Evolutionary conservation across 2,113 vertebrate genomes (phyloP).

Genomic region (Ictalurus furcatus): DNA sequence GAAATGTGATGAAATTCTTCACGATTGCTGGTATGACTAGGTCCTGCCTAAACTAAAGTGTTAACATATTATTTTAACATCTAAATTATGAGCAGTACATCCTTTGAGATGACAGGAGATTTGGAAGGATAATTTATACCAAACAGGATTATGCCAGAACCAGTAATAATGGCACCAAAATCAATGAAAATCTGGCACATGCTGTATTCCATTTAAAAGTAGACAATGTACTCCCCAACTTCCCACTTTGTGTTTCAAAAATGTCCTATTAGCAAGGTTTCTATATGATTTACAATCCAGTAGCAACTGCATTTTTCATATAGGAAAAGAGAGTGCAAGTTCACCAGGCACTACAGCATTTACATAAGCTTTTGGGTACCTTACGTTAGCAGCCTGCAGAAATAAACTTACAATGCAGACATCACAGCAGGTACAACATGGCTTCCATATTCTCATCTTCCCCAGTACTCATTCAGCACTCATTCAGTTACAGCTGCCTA

Average conservation of each 20-base stretch:
- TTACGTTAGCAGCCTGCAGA: constrained; percentile 15
- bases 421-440: not conserved
- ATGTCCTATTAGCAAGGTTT: not conserved
- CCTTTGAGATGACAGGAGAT: not conserved
- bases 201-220: constrained; percentile 4
- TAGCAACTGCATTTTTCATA: constrained; percentile 19
- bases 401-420: not conserved
- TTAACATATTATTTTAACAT: constrained; percentile 1
- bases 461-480: constrained; percentile 16
- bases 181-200: not conserved
- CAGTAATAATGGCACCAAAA: constrained; percentile 9
- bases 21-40: not conserved
- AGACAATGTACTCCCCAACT: not conserved
- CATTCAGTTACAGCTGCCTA: not conserved
- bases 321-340: not conserved
- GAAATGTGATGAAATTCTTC: not conserved
- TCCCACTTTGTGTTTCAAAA: not conserved
- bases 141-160: not conserved
- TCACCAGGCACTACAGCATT: constrained; percentile 4
- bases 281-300: not conserved
- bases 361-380: not conserved
- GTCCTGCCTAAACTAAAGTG: not conserved
- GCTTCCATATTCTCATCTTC: not conserved
- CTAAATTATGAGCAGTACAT: not conserved
- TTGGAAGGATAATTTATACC: not conserved